phyloP scores from a whole-genome alignment of 1,140 invertebrate genomes.

The Ganaspis sp. region DNA sequence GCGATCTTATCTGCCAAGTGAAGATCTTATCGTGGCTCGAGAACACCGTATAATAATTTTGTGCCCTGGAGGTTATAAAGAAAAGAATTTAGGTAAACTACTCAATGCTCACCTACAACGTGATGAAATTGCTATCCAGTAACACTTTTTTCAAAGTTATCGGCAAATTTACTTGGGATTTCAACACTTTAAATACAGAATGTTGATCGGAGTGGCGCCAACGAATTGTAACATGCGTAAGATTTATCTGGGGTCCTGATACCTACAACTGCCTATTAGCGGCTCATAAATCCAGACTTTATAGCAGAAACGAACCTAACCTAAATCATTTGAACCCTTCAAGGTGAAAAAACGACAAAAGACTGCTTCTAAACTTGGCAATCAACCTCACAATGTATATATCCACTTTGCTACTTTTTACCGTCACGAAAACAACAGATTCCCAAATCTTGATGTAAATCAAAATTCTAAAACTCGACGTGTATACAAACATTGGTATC shows the following conservation, averaged over 20 bases:
- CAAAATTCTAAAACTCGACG: too few species aligned
- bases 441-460: too few species aligned
- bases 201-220: constrained; percentile 12
- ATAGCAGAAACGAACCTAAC: constrained; percentile 12
- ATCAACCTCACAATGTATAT: constrained; percentile 4
- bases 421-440: background rate
- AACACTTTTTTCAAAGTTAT: background rate
- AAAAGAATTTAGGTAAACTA: too few species aligned
- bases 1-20: too few species aligned
- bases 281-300: constrained; percentile 12
- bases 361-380: background rate
- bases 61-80: too few species aligned
- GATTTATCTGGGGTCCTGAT: background rate
- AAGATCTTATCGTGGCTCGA: too few species aligned
- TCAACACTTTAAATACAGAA: background rate
- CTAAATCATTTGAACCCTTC: constrained; percentile 5
- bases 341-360: constrained; percentile 14
- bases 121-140: background rate
- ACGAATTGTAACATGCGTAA: constrained; percentile 18
- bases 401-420: background rate
- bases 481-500: too few species aligned
- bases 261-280: constrained; percentile 12
- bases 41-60: too few species aligned
- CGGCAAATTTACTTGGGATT: background rate
- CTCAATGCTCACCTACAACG: background rate